Conservation (phyloP, 35 echinoderm and acorn worm species). For the Patiria miniata region DNA sequence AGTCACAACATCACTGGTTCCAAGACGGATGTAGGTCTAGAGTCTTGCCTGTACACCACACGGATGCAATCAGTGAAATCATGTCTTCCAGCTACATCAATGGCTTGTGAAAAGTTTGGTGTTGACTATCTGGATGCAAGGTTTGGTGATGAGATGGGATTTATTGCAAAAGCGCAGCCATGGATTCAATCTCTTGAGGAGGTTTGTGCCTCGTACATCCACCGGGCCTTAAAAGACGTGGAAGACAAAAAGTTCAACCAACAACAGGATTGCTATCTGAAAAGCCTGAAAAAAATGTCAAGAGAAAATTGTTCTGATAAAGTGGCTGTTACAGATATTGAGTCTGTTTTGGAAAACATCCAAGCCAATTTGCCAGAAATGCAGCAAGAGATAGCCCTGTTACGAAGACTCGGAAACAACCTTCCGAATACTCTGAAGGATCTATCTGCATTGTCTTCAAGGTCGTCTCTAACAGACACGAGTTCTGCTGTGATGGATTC, state of each 20-base stretch:
- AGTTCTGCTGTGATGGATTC: too few relatives aligned
- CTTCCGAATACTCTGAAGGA: neutral
- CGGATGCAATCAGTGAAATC: constrained; percentile 58
- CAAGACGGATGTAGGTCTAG: constrained; percentile 35
- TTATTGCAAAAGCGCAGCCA: constrained; percentile 51
- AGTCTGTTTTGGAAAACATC: neutral
- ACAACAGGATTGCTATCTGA: neutral
- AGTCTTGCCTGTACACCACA: constrained; percentile 70
- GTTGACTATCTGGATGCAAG: constrained; percentile 33
- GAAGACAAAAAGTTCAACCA: constrained; percentile 37
- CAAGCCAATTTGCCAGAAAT: neutral
- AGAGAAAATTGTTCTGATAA: neutral
- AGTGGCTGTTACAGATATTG: neutral
- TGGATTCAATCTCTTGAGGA: constrained; percentile 26
- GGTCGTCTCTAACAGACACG: too few relatives aligned
- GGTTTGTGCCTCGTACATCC: constrained; percentile 76
- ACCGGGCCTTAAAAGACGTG: constrained; percentile 61
- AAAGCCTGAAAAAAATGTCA: neutral
- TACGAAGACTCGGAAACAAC: neutral
- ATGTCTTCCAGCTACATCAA: constrained; percentile 47
- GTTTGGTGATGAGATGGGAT: constrained; percentile 45
- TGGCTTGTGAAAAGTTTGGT: constrained; percentile 57
- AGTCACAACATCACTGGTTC: constrained; percentile 41
- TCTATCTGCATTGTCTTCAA: too few relatives aligned
- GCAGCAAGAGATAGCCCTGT: neutral